phyloP scores from a whole-genome alignment of 1,140 invertebrate species.

The Laodelphax striatellus region DNA sequence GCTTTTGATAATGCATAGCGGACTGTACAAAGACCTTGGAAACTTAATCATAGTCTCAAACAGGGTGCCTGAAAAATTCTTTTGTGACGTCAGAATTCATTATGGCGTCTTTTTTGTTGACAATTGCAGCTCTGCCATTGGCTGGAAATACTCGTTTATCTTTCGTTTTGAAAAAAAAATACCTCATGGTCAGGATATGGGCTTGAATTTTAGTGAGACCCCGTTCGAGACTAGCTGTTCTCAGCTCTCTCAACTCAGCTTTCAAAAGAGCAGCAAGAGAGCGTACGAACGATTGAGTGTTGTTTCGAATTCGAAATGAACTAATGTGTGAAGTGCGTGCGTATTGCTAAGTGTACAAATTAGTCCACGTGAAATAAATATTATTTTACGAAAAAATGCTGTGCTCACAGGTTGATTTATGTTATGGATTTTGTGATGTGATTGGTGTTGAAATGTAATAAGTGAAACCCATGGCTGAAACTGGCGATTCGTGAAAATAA shows the following conservation, averaged over 20 bases:
- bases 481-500: constrained; percentile 11
- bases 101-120: constrained; percentile 11
- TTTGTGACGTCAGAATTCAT: constrained; percentile 12
- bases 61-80: constrained; percentile 1
- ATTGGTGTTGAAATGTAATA: neutral
- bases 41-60: constrained; percentile 11
- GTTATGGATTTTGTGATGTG: neutral
- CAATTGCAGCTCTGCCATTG: constrained; percentile 8
- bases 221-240: constrained; percentile 10
- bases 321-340: neutral
- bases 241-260: constrained; percentile 6
- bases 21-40: constrained; percentile 12
- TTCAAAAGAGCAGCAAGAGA: constrained; percentile 4
- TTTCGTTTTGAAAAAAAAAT: constrained; percentile 8
- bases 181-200: constrained; percentile 1
- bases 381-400: neutral
- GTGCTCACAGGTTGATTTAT: neutral
- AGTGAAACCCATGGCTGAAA: constrained; percentile 10
- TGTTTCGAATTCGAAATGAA: neutral
- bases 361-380: neutral
- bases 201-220: constrained; percentile 4
- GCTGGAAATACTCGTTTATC: constrained; percentile 6
- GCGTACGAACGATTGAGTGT: neutral
- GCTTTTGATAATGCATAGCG: constrained; percentile 3
- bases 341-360: neutral